Conservation (phyloP, 2,113 vertebrate genomes). For the Protobothrops mucrosquamatus region DNA sequence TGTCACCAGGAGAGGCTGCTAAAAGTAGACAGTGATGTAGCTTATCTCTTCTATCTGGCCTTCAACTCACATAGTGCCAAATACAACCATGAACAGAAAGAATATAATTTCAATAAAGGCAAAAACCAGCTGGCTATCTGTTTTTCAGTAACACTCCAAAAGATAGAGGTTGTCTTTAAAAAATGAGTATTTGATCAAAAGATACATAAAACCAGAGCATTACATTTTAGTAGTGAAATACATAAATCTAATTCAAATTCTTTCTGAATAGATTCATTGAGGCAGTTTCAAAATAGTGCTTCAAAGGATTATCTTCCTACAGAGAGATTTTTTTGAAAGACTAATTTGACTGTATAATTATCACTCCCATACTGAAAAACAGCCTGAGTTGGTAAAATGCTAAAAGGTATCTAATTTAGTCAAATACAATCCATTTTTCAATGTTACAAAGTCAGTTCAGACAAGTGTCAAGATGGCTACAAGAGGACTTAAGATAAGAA, state of each 20-base stretch:
- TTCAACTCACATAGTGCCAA: neutral
- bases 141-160: neutral
- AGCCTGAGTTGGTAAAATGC: too few relatives aligned
- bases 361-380: neutral
- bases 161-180: neutral
- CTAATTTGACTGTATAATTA: neutral
- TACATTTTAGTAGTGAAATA: rapidly evolving
- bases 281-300: neutral
- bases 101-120: neutral
- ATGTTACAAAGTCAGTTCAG: neutral
- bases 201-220: rapidly evolving
- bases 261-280: neutral
- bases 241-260: neutral
- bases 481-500: neutral
- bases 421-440: neutral
- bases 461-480: neutral
- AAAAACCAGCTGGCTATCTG: neutral
- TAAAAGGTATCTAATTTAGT: neutral
- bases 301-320: neutral
- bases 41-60: slow-evolving; percentile 11
- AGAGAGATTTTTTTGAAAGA: neutral
- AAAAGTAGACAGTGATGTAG: slow-evolving; percentile 30
- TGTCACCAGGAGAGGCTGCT: slow-evolving; percentile 9
- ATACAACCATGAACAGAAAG: neutral
- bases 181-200: neutral